phyloP scores from a whole-genome alignment of 2,113 vertebrate genomes.

The Montifringilla adamsi region DNA sequence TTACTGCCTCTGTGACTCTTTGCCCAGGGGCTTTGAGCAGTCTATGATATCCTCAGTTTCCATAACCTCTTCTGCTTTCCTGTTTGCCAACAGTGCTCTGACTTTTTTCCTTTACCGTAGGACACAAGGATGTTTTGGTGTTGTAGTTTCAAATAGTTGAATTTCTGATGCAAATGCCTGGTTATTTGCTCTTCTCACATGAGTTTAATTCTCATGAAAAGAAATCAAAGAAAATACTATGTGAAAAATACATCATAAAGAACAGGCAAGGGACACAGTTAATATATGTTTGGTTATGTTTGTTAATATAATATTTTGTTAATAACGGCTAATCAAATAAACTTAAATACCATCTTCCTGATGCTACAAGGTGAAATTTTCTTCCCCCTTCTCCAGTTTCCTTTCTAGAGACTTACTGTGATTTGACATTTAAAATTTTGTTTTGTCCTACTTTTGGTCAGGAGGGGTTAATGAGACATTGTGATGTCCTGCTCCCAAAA shows the following conservation, averaged over 20 bases:
- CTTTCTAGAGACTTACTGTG: neutral
- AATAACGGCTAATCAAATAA: neutral
- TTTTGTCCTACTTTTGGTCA: neutral
- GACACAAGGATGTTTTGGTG: neutral
- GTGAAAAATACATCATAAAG: neutral
- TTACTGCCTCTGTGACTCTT: neutral
- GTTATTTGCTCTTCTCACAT: fast-evolving
- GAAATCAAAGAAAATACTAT: neutral
- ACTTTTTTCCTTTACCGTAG: neutral
- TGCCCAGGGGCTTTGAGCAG: neutral
- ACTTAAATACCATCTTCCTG: neutral
- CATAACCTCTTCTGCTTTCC: neutral
- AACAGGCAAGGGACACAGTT: neutral
- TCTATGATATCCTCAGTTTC: neutral
- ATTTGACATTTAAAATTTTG: neutral
- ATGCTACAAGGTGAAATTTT: neutral
- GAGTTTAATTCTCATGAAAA: neutral
- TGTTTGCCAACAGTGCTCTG: neutral
- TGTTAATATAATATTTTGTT: neutral
- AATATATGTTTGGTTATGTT: neutral
- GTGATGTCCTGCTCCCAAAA: neutral
- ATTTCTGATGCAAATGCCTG: neutral
- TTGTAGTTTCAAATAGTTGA: neutral
- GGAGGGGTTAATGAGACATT: neutral
- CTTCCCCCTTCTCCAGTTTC: neutral